phyloP scores from a whole-genome alignment of 35 echinoderm and acorn worm species.

The Heliocidaris erythrogramma region DNA sequence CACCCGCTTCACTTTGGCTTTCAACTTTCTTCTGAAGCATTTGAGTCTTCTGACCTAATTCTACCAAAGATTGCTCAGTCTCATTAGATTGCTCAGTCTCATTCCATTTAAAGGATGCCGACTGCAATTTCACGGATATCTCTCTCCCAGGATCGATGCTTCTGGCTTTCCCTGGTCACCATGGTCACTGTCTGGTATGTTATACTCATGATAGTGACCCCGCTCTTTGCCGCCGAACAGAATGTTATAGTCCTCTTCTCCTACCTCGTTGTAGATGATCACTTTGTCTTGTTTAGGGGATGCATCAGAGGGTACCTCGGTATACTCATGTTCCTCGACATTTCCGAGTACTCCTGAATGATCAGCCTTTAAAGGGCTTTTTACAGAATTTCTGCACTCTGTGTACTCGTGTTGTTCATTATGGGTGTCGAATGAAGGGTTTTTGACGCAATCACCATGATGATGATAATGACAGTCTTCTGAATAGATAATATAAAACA shows the following conservation, averaged over 20 bases:
- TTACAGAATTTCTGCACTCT: too few species aligned
- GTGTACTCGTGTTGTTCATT: too few species aligned
- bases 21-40: background rate
- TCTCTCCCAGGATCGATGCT: background rate
- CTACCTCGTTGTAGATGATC: background rate
- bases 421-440: too few species aligned
- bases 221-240: background rate
- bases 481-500: too few species aligned
- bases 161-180: too few species aligned
- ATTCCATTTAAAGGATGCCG: too few species aligned
- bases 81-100: too few species aligned
- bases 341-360: background rate
- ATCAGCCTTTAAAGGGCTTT: background rate
- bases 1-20: background rate
- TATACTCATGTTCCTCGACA: too few species aligned
- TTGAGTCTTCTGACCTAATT: background rate
- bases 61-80: background rate
- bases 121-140: background rate
- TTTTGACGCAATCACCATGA: too few species aligned
- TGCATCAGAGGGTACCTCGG: background rate
- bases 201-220: background rate
- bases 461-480: too few species aligned
- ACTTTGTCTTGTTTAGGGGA: background rate
- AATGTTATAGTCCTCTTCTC: conserved; percentile 10
- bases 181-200: background rate